Evolutionary conservation across 1,140 invertebrate species (phyloP).

Genomic region (Lanistes nyassanus): DNA sequence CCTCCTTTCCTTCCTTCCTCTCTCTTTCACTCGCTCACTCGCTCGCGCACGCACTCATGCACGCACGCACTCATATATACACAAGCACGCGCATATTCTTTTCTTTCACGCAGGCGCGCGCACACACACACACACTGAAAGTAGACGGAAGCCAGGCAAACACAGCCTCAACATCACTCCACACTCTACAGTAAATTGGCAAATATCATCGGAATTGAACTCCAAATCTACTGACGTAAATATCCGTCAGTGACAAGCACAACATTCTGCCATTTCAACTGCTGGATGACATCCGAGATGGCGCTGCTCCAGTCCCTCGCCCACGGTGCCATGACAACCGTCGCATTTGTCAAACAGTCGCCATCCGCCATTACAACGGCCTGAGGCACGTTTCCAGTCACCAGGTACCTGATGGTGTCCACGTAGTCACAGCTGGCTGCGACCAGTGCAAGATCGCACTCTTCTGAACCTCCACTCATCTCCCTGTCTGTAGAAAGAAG

Average conservation of each 20-base stretch:
- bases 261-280: neutral
- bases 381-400: too few relatives aligned
- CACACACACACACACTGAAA: neutral
- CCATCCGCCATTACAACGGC: too few relatives aligned
- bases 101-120: neutral
- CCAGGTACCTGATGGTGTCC: too few relatives aligned
- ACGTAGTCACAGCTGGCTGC: too few relatives aligned
- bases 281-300: neutral
- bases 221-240: neutral
- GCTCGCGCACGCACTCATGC: slow-evolving; percentile 4
- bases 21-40: slow-evolving; percentile 10
- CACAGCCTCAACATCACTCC: neutral
- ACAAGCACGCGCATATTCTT: too few relatives aligned
- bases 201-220: too few relatives aligned
- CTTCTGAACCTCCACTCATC: too few relatives aligned
- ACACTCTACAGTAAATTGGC: too few relatives aligned
- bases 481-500: too few relatives aligned
- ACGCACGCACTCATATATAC: slow-evolving; percentile 4
- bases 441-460: too few relatives aligned
- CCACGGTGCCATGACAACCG: neutral
- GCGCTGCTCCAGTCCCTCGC: neutral
- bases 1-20: neutral
- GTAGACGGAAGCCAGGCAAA: neutral
- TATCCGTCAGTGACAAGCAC: neutral
- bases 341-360: too few relatives aligned